These are phyloP conservation scores for Drosophila infuscata DNA, from an alignment of 2,888 invertebrate species.

Conservation along the genomic window DNA sequence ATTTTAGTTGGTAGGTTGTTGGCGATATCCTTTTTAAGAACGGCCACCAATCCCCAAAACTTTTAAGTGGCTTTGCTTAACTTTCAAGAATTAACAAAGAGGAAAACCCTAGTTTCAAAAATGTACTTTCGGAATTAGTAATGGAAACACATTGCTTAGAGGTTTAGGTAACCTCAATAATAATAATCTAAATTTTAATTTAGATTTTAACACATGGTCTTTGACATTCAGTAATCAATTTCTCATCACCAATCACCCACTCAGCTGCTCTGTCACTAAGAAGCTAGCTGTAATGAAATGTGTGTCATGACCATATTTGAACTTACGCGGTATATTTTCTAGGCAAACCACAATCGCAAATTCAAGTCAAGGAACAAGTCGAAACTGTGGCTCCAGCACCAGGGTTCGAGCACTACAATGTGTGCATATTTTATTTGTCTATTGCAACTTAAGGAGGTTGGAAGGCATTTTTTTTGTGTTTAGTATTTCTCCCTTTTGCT, in stretches of 20 bases:
- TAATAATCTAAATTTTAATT: neutral
- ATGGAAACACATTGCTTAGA: neutral
- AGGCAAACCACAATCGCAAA: conserved; percentile 22
- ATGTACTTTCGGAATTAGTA: neutral
- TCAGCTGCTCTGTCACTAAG: neutral
- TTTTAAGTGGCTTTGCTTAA: too few species aligned
- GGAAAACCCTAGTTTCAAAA: too few species aligned
- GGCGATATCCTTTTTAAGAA: too few species aligned
- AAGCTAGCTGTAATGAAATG: conserved; percentile 26
- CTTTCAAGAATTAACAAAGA: too few species aligned
- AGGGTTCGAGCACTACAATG: conserved; percentile 32
- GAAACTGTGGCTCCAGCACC: conserved; percentile 12
- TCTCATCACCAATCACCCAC: conserved; percentile 32
- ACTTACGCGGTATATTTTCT: conserved; percentile 58
- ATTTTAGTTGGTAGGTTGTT: too few species aligned
- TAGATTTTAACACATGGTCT: neutral
- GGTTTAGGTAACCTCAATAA: neutral
- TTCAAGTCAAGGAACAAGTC: conserved; percentile 22
- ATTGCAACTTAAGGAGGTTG: conserved; percentile 12
- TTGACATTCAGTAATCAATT: conserved; percentile 26
- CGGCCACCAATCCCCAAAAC: too few species aligned
- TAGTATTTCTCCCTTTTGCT: conserved; percentile 46
- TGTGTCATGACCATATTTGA: conserved; percentile 71
- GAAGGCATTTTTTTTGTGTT: conserved; percentile 18
- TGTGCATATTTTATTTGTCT: conserved; percentile 58